phyloP scores from a whole-genome alignment of 2,797 vertebrate species.

The Artibeus lituratus region DNA sequence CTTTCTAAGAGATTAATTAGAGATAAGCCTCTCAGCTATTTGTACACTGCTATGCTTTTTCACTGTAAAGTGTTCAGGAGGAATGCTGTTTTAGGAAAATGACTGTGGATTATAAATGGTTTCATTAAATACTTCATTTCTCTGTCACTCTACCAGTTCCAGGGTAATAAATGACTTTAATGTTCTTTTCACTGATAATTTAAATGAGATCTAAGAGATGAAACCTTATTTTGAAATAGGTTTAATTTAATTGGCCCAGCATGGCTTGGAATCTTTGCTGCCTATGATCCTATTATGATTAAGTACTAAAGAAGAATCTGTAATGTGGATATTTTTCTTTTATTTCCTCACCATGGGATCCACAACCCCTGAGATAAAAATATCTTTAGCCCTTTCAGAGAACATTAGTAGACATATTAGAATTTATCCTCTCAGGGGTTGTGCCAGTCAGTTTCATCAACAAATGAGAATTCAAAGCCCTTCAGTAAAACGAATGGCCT shows the following conservation, averaged over 20 bases:
- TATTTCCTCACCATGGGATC: constrained; percentile 48
- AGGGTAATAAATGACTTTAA: constrained; percentile 53
- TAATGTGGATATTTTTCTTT: background rate
- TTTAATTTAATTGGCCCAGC: constrained; percentile 36
- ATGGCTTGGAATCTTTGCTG: background rate
- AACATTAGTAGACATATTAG: constrained; percentile 71
- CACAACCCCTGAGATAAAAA: constrained; percentile 18
- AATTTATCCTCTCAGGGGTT: constrained; percentile 61
- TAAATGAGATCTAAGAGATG: constrained; percentile 49
- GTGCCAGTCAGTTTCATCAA: constrained; percentile 70
- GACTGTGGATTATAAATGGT: constrained; percentile 60
- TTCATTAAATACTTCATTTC: constrained; percentile 66
- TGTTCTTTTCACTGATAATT: constrained; percentile 62
- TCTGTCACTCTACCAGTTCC: constrained; percentile 39
- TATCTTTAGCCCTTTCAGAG: constrained; percentile 61
- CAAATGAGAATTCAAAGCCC: constrained; percentile 68
- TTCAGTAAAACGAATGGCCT: constrained; percentile 69
- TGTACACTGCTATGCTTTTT: constrained; percentile 34
- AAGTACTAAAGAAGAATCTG: constrained; percentile 32
- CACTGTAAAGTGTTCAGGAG: constrained; percentile 6
- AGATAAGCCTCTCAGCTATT: constrained; percentile 39
- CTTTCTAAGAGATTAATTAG: constrained; percentile 59
- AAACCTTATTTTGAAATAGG: constrained; percentile 52
- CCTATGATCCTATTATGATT: background rate
- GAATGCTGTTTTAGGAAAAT: constrained; percentile 51